Evolutionary conservation across 2,888 invertebrate genomes (phyloP).

Genomic region (Drosophila setosimentum): DNA sequence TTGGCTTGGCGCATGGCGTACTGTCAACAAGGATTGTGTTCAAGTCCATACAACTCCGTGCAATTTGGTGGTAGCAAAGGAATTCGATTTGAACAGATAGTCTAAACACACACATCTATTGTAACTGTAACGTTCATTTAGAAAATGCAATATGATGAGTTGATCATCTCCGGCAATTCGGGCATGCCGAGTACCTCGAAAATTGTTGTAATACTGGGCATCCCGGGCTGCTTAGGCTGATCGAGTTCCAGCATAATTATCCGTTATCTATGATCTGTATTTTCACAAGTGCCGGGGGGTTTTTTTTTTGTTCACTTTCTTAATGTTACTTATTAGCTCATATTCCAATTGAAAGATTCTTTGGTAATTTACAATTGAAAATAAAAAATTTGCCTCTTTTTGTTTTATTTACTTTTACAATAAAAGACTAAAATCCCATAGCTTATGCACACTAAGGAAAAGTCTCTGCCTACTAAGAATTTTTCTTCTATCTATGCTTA

Average conservation of each 20-base stretch:
- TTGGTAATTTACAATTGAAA: too few relatives aligned
- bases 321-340: not conserved
- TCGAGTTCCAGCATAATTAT: not conserved
- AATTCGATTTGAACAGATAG: not conserved
- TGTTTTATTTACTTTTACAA: too few relatives aligned
- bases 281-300: not conserved
- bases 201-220: not conserved
- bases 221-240: accelerated
- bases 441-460: not conserved
- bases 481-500: not conserved
- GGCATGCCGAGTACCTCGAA: accelerated
- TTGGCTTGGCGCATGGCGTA: conserved; percentile 27
- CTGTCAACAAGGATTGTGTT: not conserved
- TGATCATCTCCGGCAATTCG: not conserved
- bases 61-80: conserved; percentile 8
- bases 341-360: not conserved
- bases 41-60: not conserved
- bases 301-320: too few relatives aligned
- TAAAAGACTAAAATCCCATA: not conserved
- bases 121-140: conserved; percentile 5
- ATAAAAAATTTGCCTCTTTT: too few relatives aligned
- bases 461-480: not conserved
- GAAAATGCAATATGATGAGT: conserved; percentile 20
- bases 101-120: not conserved
- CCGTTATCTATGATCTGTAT: not conserved